These are phyloP conservation scores for Mya arenaria DNA, from an alignment of 1,140 invertebrate genomes.

Conservation along the genomic window DNA sequence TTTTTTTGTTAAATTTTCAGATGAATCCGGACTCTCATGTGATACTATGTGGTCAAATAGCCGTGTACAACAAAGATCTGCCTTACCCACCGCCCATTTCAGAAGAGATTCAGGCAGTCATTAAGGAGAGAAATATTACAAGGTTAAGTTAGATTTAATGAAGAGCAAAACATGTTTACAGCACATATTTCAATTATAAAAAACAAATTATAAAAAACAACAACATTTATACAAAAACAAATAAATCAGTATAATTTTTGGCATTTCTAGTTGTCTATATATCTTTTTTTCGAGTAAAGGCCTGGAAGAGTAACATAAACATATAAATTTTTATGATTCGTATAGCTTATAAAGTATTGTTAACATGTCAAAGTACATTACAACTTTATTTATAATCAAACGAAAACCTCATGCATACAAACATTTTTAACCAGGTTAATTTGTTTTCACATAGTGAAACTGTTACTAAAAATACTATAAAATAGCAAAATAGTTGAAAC, in stretches of 20 bases:
- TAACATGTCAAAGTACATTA: too few species aligned
- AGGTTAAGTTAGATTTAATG: too few species aligned
- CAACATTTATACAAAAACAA: not conserved
- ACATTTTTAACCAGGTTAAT: too few species aligned
- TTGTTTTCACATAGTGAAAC: too few species aligned
- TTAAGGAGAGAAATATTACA: constrained; percentile 73
- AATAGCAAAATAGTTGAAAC: too few species aligned
- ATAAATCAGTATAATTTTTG: not conserved
- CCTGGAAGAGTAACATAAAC: not conserved
- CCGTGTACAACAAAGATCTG: constrained; percentile 76
- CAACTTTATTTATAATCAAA: too few species aligned
- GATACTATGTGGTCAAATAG: constrained; percentile 79
- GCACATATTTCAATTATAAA: not conserved
- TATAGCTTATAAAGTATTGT: too few species aligned
- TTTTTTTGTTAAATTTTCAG: constrained; percentile 59
- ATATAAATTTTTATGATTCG: not conserved
- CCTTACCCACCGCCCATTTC: constrained; percentile 77
- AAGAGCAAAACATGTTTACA: not conserved
- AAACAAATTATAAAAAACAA: not conserved
- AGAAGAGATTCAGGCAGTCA: constrained; percentile 58
- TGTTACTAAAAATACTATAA: too few species aligned
- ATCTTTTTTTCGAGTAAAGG: not conserved
- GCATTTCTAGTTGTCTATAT: not conserved
- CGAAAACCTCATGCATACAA: too few species aligned
- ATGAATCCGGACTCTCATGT: constrained; percentile 75